Evolutionary conservation across 2,113 vertebrate species (phyloP).

Genomic region (Hipposideros armiger): DNA sequence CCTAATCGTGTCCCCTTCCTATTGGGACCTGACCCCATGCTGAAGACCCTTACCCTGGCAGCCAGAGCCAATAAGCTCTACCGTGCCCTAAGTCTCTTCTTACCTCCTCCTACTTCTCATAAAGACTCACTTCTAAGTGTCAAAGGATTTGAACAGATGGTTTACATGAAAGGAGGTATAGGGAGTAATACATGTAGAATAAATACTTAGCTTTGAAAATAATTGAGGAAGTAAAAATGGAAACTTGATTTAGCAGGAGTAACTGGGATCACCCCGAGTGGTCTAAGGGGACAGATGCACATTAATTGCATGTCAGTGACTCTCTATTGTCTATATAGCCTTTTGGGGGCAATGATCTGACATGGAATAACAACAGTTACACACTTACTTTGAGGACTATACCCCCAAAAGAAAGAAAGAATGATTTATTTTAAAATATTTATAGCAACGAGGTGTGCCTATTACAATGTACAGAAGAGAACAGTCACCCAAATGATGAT

Average conservation of each 20-base stretch:
- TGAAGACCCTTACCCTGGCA: neutral
- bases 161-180: neutral
- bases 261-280: neutral
- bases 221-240: constrained; percentile 4
- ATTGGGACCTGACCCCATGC: neutral
- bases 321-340: neutral
- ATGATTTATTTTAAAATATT: neutral
- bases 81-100: neutral
- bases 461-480: neutral
- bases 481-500: neutral
- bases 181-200: neutral
- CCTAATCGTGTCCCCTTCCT: neutral
- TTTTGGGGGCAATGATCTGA: neutral
- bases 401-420: neutral
- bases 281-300: neutral
- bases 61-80: neutral
- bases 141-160: neutral
- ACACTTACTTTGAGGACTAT: neutral
- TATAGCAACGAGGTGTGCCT: neutral
- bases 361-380: neutral
- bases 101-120: neutral
- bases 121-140: neutral
- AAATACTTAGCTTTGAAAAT: neutral
- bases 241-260: constrained; percentile 30
- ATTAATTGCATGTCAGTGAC: neutral